These are phyloP conservation scores for Morone chrysops DNA, from an alignment of 2,113 vertebrate species.

Conservation along the genomic window DNA sequence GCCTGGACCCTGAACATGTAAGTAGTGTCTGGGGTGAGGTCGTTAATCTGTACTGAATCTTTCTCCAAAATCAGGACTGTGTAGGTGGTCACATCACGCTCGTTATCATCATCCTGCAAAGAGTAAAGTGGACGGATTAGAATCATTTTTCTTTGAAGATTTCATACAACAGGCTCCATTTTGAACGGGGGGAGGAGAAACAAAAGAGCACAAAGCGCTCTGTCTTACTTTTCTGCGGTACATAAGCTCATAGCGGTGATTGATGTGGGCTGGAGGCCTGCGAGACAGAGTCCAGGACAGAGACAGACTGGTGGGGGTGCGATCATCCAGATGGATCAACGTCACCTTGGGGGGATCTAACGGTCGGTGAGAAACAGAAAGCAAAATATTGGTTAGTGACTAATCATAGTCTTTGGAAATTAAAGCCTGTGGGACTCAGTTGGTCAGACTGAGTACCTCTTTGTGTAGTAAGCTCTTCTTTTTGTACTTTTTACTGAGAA, in stretches of 20 bases:
- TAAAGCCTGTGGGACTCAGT: constrained; percentile 59
- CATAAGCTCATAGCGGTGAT: constrained; percentile 93
- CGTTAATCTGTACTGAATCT: constrained; percentile 86
- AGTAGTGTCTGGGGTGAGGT: constrained; percentile 87
- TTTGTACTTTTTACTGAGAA: constrained; percentile 18
- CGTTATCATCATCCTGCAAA: constrained; percentile 76
- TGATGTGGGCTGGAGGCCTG: constrained; percentile 87
- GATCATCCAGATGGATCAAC: constrained; percentile 87
- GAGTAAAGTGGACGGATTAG: neutral
- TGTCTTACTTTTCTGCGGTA: constrained; percentile 94
- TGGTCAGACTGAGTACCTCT: constrained; percentile 60
- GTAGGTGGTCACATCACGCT: constrained; percentile 93
- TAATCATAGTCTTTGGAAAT: constrained; percentile 69
- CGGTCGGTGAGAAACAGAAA: constrained; percentile 35
- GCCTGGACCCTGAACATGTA: constrained; percentile 94
- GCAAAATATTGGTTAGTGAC: constrained; percentile 74
- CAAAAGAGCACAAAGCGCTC: constrained; percentile 29
- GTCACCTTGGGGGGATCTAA: constrained; percentile 95
- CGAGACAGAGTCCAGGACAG: constrained; percentile 91
- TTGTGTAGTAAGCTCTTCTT: constrained; percentile 35
- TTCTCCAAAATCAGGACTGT: constrained; percentile 91
- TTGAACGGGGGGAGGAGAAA: neutral
- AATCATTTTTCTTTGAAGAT: neutral
- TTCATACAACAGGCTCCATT: neutral
- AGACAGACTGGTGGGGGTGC: constrained; percentile 87